Percentiles rank a stretch among this genome's conserved stretches.
Evolutionary conservation across 2,888 invertebrate species (phyloP).

Genomic region (Hesperia comma): DNA sequence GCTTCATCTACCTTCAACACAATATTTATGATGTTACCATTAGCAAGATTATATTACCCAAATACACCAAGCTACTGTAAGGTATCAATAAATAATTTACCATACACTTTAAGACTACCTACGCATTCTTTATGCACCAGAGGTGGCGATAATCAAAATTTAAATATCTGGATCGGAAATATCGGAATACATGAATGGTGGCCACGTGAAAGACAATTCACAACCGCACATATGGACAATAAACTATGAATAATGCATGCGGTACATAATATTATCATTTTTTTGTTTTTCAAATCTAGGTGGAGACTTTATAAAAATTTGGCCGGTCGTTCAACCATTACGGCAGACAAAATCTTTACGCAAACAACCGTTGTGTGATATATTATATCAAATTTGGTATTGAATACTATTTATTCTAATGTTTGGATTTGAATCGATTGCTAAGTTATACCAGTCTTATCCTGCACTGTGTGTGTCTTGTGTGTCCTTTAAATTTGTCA

Average conservation of each 20-base stretch:
- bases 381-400: constrained; percentile 4
- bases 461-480: too few relatives aligned
- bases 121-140: constrained; percentile 51
- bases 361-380: constrained; percentile 17
- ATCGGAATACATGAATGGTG: constrained; percentile 60
- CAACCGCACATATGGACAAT: constrained; percentile 55
- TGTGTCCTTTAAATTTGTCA: too few relatives aligned
- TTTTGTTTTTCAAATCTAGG: constrained; percentile 67
- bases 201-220: constrained; percentile 56
- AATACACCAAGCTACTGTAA: constrained; percentile 39
- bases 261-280: constrained; percentile 66
- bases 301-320: constrained; percentile 70
- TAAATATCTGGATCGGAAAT: constrained; percentile 70
- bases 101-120: constrained; percentile 52
- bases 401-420: neutral
- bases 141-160: constrained; percentile 55
- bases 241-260: constrained; percentile 70
- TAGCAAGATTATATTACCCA: constrained; percentile 31
- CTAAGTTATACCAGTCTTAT: too few relatives aligned
- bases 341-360: constrained; percentile 28
- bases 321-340: constrained; percentile 72
- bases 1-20: neutral
- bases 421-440: neutral
- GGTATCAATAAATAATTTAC: constrained; percentile 47
- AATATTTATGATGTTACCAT: constrained; percentile 1